phyloP scores from a whole-genome alignment of 2,113 vertebrate genomes.

The Meleagris gallopavo region DNA sequence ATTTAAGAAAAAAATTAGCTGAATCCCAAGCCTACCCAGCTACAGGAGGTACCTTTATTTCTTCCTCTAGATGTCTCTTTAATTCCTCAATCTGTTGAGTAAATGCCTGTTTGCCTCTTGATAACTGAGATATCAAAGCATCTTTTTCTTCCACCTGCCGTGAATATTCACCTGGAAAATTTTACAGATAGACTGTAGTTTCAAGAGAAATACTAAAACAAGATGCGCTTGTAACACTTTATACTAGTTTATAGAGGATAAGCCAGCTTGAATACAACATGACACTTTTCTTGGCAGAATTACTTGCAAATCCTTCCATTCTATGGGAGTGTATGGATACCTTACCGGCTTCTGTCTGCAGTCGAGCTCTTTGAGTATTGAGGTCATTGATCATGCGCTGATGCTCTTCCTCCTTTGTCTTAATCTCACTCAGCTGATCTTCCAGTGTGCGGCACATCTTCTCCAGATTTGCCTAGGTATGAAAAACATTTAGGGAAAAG shows the following conservation, averaged over 20 bases:
- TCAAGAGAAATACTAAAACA: not conserved
- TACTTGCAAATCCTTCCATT: accelerated
- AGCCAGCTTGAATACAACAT: not conserved
- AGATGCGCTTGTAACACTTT: slow-evolving; percentile 35
- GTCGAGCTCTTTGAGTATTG: slow-evolving; percentile 77
- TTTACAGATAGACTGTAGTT: not conserved
- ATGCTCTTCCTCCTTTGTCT: slow-evolving; percentile 81
- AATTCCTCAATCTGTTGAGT: slow-evolving; percentile 87
- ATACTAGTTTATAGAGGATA: not conserved
- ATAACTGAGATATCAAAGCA: slow-evolving; percentile 83
- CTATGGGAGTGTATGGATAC: accelerated
- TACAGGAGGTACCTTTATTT: slow-evolving; percentile 80
- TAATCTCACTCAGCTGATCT: slow-evolving; percentile 85
- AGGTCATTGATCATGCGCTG: slow-evolving; percentile 84
- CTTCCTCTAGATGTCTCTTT: slow-evolving; percentile 86
- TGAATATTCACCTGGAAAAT: slow-evolving; percentile 49
- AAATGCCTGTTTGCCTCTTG: slow-evolving; percentile 83
- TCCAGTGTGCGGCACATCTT: slow-evolving; percentile 84
- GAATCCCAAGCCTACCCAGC: not conserved
- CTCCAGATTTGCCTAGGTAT: slow-evolving; percentile 80
- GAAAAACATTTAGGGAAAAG: not conserved
- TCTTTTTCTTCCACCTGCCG: slow-evolving; percentile 87
- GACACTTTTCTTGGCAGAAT: not conserved
- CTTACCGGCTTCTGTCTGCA: slow-evolving; percentile 74
- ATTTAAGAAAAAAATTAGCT: not conserved